Evolutionary conservation across 2,888 invertebrate species (phyloP).

Genomic region (Chorisops tibialis): DNA sequence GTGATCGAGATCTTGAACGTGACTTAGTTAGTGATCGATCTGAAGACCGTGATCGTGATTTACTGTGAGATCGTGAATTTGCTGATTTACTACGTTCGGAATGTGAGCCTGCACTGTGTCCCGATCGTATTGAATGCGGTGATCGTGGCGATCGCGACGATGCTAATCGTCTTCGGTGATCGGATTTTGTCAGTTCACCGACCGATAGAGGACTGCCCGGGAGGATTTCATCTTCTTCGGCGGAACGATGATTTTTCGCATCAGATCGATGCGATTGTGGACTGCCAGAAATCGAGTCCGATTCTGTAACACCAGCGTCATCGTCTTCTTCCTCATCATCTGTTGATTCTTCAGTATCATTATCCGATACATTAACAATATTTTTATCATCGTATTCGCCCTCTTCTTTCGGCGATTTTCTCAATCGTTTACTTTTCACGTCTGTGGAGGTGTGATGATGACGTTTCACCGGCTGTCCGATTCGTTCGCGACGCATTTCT

Average conservation of each 20-base stretch:
- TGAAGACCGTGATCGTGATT: slow-evolving; percentile 19
- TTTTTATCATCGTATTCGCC: slow-evolving; percentile 36
- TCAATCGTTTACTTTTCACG: slow-evolving; percentile 38
- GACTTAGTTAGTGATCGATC: slow-evolving; percentile 18
- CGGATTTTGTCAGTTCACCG: slow-evolving; percentile 54
- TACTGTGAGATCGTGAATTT: slow-evolving; percentile 30
- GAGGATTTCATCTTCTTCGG: slow-evolving; percentile 46
- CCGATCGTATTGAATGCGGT: not conserved
- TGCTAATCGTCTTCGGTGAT: slow-evolving; percentile 45
- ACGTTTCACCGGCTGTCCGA: slow-evolving; percentile 39
- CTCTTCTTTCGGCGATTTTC: slow-evolving; percentile 39
- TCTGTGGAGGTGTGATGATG: slow-evolving; percentile 37
- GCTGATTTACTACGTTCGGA: slow-evolving; percentile 30
- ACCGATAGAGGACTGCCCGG: slow-evolving; percentile 57
- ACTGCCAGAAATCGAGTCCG: slow-evolving; percentile 55
- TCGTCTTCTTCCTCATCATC: slow-evolving; percentile 53
- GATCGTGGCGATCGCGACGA: slow-evolving; percentile 37
- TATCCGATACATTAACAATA: slow-evolving; percentile 46
- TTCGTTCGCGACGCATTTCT: slow-evolving; percentile 56
- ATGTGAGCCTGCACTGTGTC: slow-evolving; percentile 20
- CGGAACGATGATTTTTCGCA: slow-evolving; percentile 43
- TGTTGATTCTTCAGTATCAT: slow-evolving; percentile 41
- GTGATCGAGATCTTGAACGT: slow-evolving; percentile 13
- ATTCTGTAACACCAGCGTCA: slow-evolving; percentile 53
- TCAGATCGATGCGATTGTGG: slow-evolving; percentile 49